A percentile compares a stretch with the other conserved stretches of the same genome.
Evolutionary conservation across 2,113 vertebrate genomes (phyloP).

Genomic region (Indicator maculatus): DNA sequence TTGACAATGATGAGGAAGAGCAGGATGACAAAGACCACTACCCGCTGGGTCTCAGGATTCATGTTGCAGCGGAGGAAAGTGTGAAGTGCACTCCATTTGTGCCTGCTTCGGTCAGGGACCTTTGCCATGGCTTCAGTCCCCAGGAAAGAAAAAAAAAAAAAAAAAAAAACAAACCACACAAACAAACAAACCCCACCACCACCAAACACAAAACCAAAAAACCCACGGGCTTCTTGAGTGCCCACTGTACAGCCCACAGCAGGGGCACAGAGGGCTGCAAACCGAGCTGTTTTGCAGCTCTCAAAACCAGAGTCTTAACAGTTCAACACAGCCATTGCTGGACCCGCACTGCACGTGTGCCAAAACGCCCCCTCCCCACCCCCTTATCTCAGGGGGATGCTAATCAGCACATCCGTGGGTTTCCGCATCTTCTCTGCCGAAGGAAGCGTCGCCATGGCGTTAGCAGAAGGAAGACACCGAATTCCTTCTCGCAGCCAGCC

Average conservation of each 20-base stretch:
- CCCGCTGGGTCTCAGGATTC: constrained; percentile 90
- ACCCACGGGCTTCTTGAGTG: not conserved
- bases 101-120: constrained; percentile 78
- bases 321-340: not conserved
- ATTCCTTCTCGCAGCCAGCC: not conserved
- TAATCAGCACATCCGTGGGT: not conserved
- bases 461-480: not conserved
- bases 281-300: not conserved
- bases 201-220: not conserved
- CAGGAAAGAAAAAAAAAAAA: not conserved
- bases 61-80: constrained; percentile 93
- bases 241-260: not conserved
- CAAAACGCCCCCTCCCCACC: not conserved
- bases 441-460: not conserved
- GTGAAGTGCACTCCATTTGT: constrained; percentile 80
- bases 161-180: not conserved
- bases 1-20: constrained; percentile 96
- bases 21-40: constrained; percentile 95
- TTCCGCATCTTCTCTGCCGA: not conserved
- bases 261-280: not conserved
- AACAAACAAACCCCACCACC: too few species aligned
- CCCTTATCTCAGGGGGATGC: constrained; percentile 12
- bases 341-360: constrained; percentile 20
- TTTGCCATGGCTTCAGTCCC: constrained; percentile 76
- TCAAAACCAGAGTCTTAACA: constrained; percentile 3